Evolutionary conservation across 2,113 vertebrate genomes (phyloP).

Genomic region (Mellivora capensis): DNA sequence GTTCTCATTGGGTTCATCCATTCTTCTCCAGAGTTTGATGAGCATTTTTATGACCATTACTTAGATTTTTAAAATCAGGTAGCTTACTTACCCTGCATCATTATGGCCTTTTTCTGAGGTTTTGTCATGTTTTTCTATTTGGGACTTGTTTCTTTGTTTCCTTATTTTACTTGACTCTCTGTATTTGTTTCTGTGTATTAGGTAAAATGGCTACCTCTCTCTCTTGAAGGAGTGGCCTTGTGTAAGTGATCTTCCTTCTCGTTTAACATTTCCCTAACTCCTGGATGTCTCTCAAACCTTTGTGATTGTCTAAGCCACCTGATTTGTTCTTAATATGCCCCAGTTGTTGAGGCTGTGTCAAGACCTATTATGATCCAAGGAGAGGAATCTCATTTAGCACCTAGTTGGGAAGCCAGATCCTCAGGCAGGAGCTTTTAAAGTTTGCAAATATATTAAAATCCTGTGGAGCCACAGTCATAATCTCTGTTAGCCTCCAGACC

Average conservation of each 20-base stretch:
- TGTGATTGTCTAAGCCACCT: not conserved
- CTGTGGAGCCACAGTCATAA: not conserved
- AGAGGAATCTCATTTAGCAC: not conserved
- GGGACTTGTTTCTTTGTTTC: not conserved
- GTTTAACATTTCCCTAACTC: not conserved
- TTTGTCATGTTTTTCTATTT: not conserved
- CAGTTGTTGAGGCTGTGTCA: not conserved
- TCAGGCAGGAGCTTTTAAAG: not conserved
- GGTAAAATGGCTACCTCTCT: not conserved
- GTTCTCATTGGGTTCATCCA: not conserved
- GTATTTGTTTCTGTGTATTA: not conserved
- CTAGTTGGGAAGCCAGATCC: not conserved
- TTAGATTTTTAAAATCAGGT: not conserved
- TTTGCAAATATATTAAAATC: not conserved
- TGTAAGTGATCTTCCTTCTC: not conserved
- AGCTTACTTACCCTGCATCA: not conserved
- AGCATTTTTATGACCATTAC: not conserved
- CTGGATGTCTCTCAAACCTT: not conserved
- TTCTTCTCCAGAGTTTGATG: not conserved
- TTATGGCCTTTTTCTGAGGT: not conserved
- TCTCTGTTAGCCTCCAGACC: not conserved
- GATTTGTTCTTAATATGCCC: not conserved
- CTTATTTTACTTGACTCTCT: not conserved
- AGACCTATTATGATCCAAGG: not conserved
- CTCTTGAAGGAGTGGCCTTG: not conserved